Evolutionary conservation across 2,797 vertebrate genomes (phyloP).

Genomic region (Tympanoctomys barrerae): DNA sequence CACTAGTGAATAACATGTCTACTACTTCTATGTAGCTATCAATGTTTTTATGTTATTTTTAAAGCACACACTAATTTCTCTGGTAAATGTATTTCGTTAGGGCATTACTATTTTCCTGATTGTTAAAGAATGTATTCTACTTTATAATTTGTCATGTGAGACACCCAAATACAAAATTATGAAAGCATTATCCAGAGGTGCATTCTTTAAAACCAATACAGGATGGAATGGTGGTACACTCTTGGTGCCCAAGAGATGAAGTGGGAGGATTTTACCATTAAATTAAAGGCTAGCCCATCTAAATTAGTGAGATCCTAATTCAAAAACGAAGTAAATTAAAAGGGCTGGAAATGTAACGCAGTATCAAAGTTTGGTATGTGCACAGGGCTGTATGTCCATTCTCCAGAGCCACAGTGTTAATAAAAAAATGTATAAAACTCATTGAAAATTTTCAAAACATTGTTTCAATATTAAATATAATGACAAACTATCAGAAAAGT

Average conservation of each 20-base stretch:
- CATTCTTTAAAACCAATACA: background rate
- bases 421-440: background rate
- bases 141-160: constrained; percentile 48
- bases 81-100: background rate
- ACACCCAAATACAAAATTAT: background rate
- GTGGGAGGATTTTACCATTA: background rate
- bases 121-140: background rate
- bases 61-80: background rate
- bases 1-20: background rate
- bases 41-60: background rate
- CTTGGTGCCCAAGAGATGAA: background rate
- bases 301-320: background rate
- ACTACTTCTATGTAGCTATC: background rate
- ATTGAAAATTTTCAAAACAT: background rate
- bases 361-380: background rate
- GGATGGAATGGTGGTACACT: background rate
- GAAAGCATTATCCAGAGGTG: background rate
- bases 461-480: constrained; percentile 1
- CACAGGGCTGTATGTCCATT: background rate
- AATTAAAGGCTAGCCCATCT: background rate
- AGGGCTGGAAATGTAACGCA: background rate
- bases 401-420: background rate
- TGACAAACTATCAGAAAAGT: background rate
- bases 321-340: background rate
- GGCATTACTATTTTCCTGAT: constrained; percentile 30